Base-by-base conservation (phyloP, 2,113 vertebrate genomes). In the Microtus montanus region DNA sequence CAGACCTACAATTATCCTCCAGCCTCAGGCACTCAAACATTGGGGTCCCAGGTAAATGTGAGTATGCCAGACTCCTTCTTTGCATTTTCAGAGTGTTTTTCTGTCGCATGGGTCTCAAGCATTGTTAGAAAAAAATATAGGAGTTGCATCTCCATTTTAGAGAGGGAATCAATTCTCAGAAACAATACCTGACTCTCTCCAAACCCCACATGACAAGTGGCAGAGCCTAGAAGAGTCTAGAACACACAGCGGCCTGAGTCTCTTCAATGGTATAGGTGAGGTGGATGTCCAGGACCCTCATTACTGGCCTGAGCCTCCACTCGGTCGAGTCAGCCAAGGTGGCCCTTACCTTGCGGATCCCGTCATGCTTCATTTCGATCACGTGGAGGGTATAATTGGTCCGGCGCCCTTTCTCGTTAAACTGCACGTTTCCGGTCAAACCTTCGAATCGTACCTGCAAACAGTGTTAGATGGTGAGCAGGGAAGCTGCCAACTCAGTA, bases 331-430 rank as follows among this genome's bases (percentile, higher is more conserved):
- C 87, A 88, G 49, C 33, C 20, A 68, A 78, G 77, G 4, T 13
- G 44, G 38, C 4, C 33, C 97, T 98, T 98, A 99, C 99, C 99
- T 99, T 99, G 94, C 99, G 99, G 89, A 99, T 98, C 74, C 99
- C 99, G 2, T 99, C 99, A 0, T 99, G 99, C 58, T 99, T 99
- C 98, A 99, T 98, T 96, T 99, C 99, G 95, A 99, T 99, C 93
- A 99, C 98, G 0, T 99, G 99, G 41, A 99, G 98, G 1, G 99
- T 99, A 96, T 99, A 99, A 98, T 99, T 99, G 74, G 99, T 99
- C 96, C 99, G 98, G 49, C 99, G 98, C 33, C 99, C 99, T 98
- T 99, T 99, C 98, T 99, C 99, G 0, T 99, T 99, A 93, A 99
- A 99, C 97, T 99, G 99, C 96, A 99, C 99, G 0, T 99, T 99